A percentile compares a stretch with the other conserved stretches of the same genome.
Evolutionary conservation across 1,140 invertebrate species (phyloP).

Genomic region (Agrilus planipennis): DNA sequence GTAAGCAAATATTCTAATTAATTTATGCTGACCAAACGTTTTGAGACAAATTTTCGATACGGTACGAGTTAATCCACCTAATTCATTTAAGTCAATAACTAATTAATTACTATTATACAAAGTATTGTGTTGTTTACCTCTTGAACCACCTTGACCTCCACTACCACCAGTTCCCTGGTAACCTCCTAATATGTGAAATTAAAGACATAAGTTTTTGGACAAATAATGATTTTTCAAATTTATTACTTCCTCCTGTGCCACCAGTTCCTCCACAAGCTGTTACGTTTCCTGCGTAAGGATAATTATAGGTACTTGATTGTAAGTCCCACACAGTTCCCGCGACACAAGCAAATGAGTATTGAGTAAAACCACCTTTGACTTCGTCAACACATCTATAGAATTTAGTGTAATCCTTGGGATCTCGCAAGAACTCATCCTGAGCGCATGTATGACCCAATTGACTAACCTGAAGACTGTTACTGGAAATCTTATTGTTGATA

Average conservation of each 20-base stretch:
- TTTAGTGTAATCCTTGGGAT: constrained; percentile 47
- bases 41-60: too few species aligned
- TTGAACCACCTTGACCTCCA: too few species aligned
- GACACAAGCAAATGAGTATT: constrained; percentile 49
- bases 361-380: constrained; percentile 38
- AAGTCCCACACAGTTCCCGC: constrained; percentile 51
- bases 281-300: constrained; percentile 29
- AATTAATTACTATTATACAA: too few species aligned
- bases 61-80: too few species aligned
- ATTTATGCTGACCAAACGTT: too few species aligned
- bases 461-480: too few species aligned
- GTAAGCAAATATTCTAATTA: too few species aligned
- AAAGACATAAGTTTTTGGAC: neutral
- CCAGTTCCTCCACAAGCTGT: neutral
- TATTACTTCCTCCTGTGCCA: neutral
- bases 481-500: too few species aligned
- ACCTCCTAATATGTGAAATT: neutral
- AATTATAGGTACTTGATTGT: constrained; percentile 44
- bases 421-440: constrained; percentile 31
- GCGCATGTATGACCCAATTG: too few species aligned
- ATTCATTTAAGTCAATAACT: too few species aligned
- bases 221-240: neutral
- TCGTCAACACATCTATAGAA: constrained; percentile 56
- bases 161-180: neutral
- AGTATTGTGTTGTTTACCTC: too few species aligned